phyloP scores from a whole-genome alignment of 2,113 vertebrate genomes.

The Thymallus thymallus region DNA sequence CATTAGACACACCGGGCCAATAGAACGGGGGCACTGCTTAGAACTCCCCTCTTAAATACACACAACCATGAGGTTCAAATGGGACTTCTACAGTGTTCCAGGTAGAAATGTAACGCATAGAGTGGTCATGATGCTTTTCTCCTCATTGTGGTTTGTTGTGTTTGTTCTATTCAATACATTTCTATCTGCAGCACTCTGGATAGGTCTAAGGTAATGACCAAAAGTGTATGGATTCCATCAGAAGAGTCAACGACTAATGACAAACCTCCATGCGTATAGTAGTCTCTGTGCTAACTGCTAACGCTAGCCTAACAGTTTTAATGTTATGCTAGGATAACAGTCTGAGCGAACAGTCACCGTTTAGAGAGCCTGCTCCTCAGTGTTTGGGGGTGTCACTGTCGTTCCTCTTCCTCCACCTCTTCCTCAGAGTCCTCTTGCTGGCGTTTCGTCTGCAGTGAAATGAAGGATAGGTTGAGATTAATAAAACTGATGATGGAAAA shows the following conservation, averaged over 20 bases:
- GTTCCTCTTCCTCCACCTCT: conserved; percentile 44
- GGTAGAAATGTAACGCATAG: too few species aligned
- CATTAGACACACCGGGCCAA: neutral
- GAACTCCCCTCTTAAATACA: neutral
- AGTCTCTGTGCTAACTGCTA: neutral
- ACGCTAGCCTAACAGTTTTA: neutral
- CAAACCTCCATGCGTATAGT: neutral
- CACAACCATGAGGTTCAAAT: neutral
- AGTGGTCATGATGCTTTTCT: too few species aligned
- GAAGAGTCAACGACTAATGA: neutral
- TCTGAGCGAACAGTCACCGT: neutral
- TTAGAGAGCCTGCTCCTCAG: neutral
- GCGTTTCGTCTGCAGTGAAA: conserved; percentile 81
- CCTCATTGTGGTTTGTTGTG: too few species aligned
- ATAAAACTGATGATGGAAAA: neutral
- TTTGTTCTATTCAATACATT: too few species aligned
- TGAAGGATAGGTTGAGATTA: conserved; percentile 25
- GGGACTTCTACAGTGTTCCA: too few species aligned
- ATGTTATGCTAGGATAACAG: neutral
- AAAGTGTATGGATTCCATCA: too few species aligned
- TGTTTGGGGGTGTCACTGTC: conserved; percentile 9
- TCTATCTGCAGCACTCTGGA: too few species aligned
- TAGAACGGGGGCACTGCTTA: neutral
- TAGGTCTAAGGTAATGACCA: too few species aligned
- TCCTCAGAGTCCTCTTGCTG: conserved; percentile 83